Base-by-base conservation (phyloP, 2,888 invertebrate species). In the Nemoura dubitans region DNA sequence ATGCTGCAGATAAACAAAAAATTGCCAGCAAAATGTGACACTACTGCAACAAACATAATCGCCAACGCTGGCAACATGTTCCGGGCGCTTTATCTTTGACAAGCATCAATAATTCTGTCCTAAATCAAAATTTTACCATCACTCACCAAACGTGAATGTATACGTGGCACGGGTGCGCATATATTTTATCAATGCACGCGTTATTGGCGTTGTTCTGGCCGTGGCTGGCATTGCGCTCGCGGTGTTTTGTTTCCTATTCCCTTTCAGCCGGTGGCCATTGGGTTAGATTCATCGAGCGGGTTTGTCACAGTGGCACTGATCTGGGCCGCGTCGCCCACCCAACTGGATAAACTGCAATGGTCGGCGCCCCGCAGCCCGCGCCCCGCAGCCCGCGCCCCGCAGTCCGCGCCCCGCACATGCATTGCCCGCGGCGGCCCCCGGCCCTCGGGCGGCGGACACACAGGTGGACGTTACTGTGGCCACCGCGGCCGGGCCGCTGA, bases 401-500 rank as follows among this genome's bases (percentile, higher is more conserved):
- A 25, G 5, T 21, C 28, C 2, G 10, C 10, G 26, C 78, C 7
- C 28, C 28, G 78, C 0, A 14, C 59, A 59, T 59, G 59, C 59
- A 59, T 59, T 21, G 78, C n/a, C 27, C 0, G n/a, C 76, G 3
- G 76, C 21, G n/a, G n/a, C 36, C 10, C 36, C 36, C 10, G 78
- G 78, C 10, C 36, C 36, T 78, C 27, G 26, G n/a, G 16, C 28
- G 26, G 5, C 10, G 78, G 78, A 78, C 78, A 78, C 28, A 78
- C 78, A 78, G 78, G 78, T 78, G 78, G 78, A 26, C 27, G 25
- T 27, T 78, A 78, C 26, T 78, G 78, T 78, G 28, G 78, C 78
- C 78, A 78, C 78, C 78, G 78, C 78, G 10, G 26, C 27, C 14
- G 26, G 6, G 25, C 78, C 26, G 27, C 78, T n/a, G 78, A 78